Percentiles rank a stretch among this genome's conserved stretches.
phyloP scores from a whole-genome alignment of 2,113 vertebrate species.

The Heloderma charlesbogerti region DNA sequence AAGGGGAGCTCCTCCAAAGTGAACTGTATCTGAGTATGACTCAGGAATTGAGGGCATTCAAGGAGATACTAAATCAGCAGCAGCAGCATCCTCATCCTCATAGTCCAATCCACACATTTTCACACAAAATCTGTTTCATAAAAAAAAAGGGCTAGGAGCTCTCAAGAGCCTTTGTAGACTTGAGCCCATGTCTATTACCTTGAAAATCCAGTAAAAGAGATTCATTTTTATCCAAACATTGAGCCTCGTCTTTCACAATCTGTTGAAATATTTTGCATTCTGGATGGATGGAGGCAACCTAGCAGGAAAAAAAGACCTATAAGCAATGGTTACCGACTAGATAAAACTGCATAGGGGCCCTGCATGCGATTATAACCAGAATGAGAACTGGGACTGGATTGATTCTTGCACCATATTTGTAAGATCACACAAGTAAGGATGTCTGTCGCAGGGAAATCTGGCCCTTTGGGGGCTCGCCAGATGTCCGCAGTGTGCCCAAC shows the following conservation, averaged over 20 bases:
- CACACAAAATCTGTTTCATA: background rate
- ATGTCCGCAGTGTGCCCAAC: too few species aligned
- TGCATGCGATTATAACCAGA: background rate
- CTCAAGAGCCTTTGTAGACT: fast-evolving
- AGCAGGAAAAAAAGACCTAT: background rate
- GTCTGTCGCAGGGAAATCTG: too few species aligned
- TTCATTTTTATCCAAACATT: constrained; percentile 57
- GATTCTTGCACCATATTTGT: too few species aligned
- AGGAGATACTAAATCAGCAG: too few species aligned
- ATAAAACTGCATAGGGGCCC: background rate
- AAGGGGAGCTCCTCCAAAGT: too few species aligned
- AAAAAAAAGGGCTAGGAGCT: background rate
- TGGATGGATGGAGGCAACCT: constrained; percentile 68
- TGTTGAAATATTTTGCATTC: constrained; percentile 73
- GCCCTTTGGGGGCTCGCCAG: too few species aligned
- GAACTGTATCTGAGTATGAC: too few species aligned
- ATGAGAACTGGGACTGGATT: background rate
- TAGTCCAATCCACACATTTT: background rate
- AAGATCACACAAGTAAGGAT: too few species aligned
- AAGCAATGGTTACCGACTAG: too few species aligned
- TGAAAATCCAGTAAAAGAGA: constrained; percentile 31
- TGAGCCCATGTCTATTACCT: constrained; percentile 46
- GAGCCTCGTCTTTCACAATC: constrained; percentile 62
- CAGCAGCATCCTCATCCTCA: too few species aligned
- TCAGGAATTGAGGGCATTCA: too few species aligned